These are phyloP conservation scores for Lathronympha strigana DNA, from an alignment of 2,888 invertebrate genomes.

Conservation along the genomic window DNA sequence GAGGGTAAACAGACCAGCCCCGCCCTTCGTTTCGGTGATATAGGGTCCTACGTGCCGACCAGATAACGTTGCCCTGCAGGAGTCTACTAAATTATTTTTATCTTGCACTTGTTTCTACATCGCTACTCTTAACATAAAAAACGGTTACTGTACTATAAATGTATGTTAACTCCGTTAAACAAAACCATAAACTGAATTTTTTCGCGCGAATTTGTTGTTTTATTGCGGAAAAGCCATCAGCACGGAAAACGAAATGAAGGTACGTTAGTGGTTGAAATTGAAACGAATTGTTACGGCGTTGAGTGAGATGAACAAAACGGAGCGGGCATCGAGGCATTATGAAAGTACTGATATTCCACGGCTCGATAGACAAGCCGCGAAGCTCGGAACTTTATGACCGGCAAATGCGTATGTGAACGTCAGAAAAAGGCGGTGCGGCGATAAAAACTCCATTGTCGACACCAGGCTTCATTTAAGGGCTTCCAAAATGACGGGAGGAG, in stretches of 20 bases:
- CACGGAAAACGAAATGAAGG: constrained; percentile 28
- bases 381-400: constrained; percentile 67
- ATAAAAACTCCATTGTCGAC: constrained; percentile 78
- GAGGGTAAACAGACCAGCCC: constrained; percentile 67
- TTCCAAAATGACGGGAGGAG: constrained; percentile 72
- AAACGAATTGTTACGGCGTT: constrained; percentile 49
- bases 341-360: constrained; percentile 60
- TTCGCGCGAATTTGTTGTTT: constrained; percentile 2
- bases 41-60: constrained; percentile 45
- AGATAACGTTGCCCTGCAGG: constrained; percentile 66
- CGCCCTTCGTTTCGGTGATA: constrained; percentile 40
- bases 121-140: constrained; percentile 48
- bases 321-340: constrained; percentile 52
- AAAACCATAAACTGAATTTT: constrained; percentile 6
- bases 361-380: constrained; percentile 58
- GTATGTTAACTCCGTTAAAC: constrained; percentile 10
- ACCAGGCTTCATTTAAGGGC: constrained; percentile 65
- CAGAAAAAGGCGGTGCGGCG: constrained; percentile 66
- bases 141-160: constrained; percentile 23
- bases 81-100: constrained; percentile 75
- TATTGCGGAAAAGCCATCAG: constrained; percentile 30
- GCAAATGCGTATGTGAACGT: constrained; percentile 68
- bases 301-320: constrained; percentile 48
- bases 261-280: constrained; percentile 49
- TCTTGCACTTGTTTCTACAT: constrained; percentile 55